Conservation (phyloP, 2,797 vertebrate genomes). For the Sylvia borin region DNA sequence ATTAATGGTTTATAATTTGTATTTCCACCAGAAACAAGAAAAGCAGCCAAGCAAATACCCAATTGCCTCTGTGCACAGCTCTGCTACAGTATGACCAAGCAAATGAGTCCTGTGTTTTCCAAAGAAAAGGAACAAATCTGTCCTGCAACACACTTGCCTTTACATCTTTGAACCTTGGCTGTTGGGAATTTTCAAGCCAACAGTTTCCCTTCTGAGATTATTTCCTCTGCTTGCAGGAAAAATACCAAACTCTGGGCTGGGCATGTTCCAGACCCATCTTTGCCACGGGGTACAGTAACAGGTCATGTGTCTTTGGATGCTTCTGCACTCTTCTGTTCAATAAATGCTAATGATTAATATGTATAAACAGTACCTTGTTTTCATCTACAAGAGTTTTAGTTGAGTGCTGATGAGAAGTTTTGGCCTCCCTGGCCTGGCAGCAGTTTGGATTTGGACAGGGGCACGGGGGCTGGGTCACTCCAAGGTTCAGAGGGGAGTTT, state of each 20-base stretch:
- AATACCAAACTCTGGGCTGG: background rate
- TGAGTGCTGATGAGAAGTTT: background rate
- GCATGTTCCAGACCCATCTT: background rate
- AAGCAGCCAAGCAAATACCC: constrained; percentile 38
- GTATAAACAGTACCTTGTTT: background rate
- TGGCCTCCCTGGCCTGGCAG: background rate
- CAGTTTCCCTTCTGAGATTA: background rate
- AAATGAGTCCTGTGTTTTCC: background rate
- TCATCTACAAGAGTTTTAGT: background rate
- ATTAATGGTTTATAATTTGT: constrained; percentile 72
- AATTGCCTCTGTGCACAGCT: background rate
- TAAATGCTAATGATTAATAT: background rate
- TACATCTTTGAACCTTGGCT: background rate
- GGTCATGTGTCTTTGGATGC: background rate
- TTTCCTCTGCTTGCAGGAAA: background rate
- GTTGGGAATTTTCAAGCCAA: background rate
- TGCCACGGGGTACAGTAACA: background rate
- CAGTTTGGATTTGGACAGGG: background rate
- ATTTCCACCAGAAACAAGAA: constrained; percentile 59
- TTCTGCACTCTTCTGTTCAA: background rate
- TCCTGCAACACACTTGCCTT: background rate
- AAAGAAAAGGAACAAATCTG: background rate
- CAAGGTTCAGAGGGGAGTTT: background rate
- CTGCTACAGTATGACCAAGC: background rate
- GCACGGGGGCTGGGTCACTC: background rate